Conservation (phyloP, 2,888 invertebrate species). For the Cerceris ruficornis region DNA sequence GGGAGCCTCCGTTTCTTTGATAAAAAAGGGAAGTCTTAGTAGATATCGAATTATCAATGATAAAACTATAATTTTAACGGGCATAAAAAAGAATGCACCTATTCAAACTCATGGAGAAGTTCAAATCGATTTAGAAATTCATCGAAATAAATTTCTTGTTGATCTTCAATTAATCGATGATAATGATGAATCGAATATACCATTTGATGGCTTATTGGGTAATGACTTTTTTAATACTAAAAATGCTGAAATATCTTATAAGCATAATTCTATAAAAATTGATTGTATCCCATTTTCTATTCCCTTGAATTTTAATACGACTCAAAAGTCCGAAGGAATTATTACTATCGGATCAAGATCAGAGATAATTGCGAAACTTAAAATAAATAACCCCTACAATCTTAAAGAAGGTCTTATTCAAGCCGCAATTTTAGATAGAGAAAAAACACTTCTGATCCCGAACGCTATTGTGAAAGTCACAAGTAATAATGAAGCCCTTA, state of each 20-base stretch:
- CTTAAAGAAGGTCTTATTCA: conserved; percentile 5
- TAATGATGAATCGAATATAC: not conserved
- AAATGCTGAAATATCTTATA: not conserved
- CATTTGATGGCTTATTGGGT: conserved; percentile 5
- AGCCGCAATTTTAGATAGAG: not conserved
- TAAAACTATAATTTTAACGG: not conserved
- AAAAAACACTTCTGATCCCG: conserved; percentile 15
- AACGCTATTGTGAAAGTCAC: conserved; percentile 4
- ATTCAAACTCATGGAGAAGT: not conserved
- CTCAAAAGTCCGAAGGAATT: not conserved
- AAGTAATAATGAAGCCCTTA: too few species aligned
- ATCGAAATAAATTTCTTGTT: not conserved
- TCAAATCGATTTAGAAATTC: not conserved
- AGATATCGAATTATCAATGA: not conserved
- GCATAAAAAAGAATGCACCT: not conserved
- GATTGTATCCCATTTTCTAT: not conserved
- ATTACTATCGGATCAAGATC: not conserved
- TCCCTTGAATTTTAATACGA: conserved; percentile 1
- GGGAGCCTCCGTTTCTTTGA: not conserved
- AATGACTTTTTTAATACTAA: not conserved
- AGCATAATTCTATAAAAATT: not conserved
- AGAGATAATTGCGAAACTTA: conserved; percentile 6
- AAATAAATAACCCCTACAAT: conserved; percentile 8
- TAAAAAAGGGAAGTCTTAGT: not conserved
- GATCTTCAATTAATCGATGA: not conserved